Conservation (phyloP, 2,797 vertebrate species). For the Potorous gilbertii region DNA sequence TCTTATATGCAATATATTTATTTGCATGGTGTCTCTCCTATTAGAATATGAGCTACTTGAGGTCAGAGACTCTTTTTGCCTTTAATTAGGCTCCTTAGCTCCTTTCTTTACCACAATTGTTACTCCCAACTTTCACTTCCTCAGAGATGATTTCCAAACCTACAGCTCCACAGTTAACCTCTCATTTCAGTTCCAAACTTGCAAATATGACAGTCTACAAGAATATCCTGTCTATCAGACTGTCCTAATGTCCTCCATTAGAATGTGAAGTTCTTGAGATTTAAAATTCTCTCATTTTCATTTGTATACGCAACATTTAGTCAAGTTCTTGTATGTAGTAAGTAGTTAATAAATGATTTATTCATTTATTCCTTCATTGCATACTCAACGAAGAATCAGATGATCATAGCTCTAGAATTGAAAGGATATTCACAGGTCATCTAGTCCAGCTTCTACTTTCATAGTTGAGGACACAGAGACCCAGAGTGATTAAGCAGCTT, state of each 20-base stretch:
- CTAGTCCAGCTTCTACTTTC: not conserved
- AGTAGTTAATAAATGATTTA: not conserved
- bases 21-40: not conserved
- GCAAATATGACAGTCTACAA: not conserved
- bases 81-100: not conserved
- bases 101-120: not conserved
- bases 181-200: not conserved
- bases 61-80: not conserved
- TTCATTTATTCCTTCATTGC: not conserved
- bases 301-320: not conserved
- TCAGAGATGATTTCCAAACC: not conserved
- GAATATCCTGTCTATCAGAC: not conserved
- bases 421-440: no score
- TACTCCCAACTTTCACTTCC: not conserved
- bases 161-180: not conserved
- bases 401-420: not conserved
- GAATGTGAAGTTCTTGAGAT: not conserved
- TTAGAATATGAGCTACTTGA: not conserved
- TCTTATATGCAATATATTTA: not conserved
- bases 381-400: not conserved
- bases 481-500: not conserved
- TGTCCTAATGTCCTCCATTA: not conserved
- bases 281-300: not conserved
- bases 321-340: not conserved
- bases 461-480: not conserved